Evolutionary conservation across 2,888 invertebrate genomes (phyloP), one percentile per base, ranked within the genome.

Genomic region (Keiferia lycopersicella): DNA sequence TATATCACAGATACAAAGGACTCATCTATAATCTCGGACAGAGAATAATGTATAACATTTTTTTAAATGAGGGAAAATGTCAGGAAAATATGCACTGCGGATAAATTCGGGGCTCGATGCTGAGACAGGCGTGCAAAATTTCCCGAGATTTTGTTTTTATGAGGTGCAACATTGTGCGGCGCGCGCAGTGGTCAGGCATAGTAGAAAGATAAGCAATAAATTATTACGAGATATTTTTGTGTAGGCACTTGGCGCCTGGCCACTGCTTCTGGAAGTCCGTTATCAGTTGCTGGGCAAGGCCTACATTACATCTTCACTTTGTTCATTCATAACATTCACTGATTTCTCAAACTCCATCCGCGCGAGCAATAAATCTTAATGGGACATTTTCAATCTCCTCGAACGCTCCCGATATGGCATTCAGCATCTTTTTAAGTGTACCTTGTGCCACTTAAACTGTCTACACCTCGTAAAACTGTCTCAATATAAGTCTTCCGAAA

Each of bases 221-320:
- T 91, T 89, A 88, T 84, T 53, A 22, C 78, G 83, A 78, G 87
- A 86, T 90, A 91, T 91, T 91, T 90, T 88, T 86, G 85, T 86
- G 81, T 79, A 77, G 76, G 78, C 81, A 80, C 74, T 90, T 91
- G 91, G 91, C 91, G 85, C 81, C 66, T 71, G 78, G 82, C 91
- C 91, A 90, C 82, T 81, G 78, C 76, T 81, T 73, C 82, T 82
- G 81, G 75, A 79, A 75, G 78, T 80, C 79, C 77, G 81, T 78
- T 84, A 84, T 84, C 78, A 80, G 71, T 76, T 74, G 73, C 72
- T 74, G 78, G 80, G 56, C 56, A 34, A 16, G n/a, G 56, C 34
- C 34, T 34, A 34, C 34, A 34, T 34, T 8, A 34, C 6, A 34
- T 34, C 1, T 34, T 34, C 34, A 34, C 8, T 34, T 34, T 8